Evolutionary conservation across 2,113 vertebrate species (phyloP).

Genomic region (Atlantisia rogersi): DNA sequence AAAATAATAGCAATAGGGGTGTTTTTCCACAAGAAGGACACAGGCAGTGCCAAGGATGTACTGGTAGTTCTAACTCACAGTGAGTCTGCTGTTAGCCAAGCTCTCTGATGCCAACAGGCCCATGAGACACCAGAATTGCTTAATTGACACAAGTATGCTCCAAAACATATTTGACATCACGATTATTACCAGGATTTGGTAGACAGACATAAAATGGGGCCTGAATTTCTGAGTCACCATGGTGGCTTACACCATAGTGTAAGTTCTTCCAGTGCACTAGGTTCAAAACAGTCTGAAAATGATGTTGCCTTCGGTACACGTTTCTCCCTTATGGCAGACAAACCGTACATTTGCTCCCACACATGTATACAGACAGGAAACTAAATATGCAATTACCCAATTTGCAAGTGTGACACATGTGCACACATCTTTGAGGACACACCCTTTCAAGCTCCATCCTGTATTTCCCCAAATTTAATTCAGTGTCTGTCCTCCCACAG

Average conservation of each 20-base stretch:
- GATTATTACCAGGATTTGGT: neutral
- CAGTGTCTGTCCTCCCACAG: constrained; percentile 55
- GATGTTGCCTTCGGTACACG: neutral
- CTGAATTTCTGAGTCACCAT: neutral
- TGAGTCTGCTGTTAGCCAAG: neutral
- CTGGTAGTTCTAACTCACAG: neutral
- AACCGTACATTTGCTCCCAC: constrained; percentile 67
- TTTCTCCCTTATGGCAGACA: constrained; percentile 26
- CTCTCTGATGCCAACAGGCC: neutral
- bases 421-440: constrained; percentile 34
- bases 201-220: neutral
- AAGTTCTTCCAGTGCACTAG: constrained; percentile 33
- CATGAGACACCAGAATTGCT: neutral
- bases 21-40: neutral
- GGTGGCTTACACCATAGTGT: neutral
- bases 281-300: constrained; percentile 33
- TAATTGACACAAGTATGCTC: neutral
- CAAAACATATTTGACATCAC: neutral
- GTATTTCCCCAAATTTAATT: constrained; percentile 51
- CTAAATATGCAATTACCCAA: constrained; percentile 60
- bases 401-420: constrained; percentile 59
- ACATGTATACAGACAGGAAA: constrained; percentile 52
- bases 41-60: neutral
- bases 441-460: constrained; percentile 43
- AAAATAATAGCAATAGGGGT: neutral